Conservation (phyloP, 2,888 invertebrate species). For the Margaritifera margaritifera region DNA sequence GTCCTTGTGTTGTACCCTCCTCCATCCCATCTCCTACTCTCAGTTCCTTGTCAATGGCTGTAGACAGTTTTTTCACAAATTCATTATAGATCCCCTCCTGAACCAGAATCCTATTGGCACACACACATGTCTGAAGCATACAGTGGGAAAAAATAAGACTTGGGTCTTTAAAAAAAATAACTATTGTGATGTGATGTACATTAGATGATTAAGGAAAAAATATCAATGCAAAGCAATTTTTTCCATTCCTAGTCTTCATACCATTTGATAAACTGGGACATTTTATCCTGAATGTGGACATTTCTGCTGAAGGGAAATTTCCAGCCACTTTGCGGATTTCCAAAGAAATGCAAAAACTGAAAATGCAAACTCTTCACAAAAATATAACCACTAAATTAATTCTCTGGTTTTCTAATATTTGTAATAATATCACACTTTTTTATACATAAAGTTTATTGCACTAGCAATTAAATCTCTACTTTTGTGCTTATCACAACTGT, state of each 20-base stretch:
- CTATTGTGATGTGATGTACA: not conserved
- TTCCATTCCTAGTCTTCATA: no score
- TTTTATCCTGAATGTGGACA: no score
- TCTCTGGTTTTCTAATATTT: no score
- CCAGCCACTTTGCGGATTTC: no score
- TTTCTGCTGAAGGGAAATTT: no score
- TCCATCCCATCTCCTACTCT: slow-evolving; percentile 87
- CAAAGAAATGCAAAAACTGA: no score
- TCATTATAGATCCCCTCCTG: slow-evolving; percentile 81
- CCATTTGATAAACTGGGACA: not conserved
- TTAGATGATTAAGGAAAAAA: not conserved
- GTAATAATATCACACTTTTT: no score
- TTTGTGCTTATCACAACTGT: no score
- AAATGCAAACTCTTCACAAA: no score
- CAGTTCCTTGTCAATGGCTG: slow-evolving; percentile 80
- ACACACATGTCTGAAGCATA: slow-evolving; percentile 86
- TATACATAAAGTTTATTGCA: no score
- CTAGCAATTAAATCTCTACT: no score
- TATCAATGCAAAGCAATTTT: not conserved
- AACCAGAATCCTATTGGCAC: slow-evolving; percentile 83
- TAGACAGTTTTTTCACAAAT: slow-evolving; percentile 83
- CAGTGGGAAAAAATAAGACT: not conserved
- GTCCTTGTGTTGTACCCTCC: slow-evolving; percentile 86
- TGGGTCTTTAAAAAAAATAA: not conserved
- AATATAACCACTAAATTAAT: no score